Percentiles rank a stretch among this genome's conserved stretches.
Conservation (phyloP, 2,888 invertebrate genomes). For the Sericinus montela region DNA sequence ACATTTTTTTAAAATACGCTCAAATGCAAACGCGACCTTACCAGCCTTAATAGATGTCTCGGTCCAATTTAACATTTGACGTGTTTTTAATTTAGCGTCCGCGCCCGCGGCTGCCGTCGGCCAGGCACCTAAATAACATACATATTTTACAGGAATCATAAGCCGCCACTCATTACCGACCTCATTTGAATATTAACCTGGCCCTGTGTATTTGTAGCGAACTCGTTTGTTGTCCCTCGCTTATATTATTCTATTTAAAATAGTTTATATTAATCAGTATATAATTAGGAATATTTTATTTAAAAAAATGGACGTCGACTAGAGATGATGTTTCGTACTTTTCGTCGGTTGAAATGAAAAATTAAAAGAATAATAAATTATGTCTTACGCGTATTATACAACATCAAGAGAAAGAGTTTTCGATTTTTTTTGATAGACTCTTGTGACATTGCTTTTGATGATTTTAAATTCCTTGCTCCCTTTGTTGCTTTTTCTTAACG, state of each 20-base stretch:
- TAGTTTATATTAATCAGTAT: too few relatives aligned
- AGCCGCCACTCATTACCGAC: conserved; percentile 62
- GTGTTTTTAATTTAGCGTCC: conserved; percentile 78
- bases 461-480: too few relatives aligned
- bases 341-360: too few relatives aligned
- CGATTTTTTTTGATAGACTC: too few relatives aligned
- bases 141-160: conserved; percentile 59
- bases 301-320: too few relatives aligned
- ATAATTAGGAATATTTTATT: too few relatives aligned
- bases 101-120: conserved; percentile 73
- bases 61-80: conserved; percentile 78
- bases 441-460: too few relatives aligned
- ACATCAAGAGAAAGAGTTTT: too few relatives aligned
- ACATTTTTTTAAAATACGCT: conserved; percentile 10
- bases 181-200: conserved; percentile 53
- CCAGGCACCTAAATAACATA: conserved; percentile 41
- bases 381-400: too few relatives aligned
- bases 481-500: too few relatives aligned
- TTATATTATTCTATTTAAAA: conserved; percentile 4
- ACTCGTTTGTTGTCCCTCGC: conserved; percentile 4
- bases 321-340: too few relatives aligned
- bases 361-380: too few relatives aligned
- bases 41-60: conserved; percentile 77
- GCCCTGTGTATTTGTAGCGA: conserved; percentile 20
- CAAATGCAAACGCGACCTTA: conserved; percentile 40